Base-by-base conservation (phyloP, 2,113 vertebrate genomes). In the Dendrocopos noguchii region DNA sequence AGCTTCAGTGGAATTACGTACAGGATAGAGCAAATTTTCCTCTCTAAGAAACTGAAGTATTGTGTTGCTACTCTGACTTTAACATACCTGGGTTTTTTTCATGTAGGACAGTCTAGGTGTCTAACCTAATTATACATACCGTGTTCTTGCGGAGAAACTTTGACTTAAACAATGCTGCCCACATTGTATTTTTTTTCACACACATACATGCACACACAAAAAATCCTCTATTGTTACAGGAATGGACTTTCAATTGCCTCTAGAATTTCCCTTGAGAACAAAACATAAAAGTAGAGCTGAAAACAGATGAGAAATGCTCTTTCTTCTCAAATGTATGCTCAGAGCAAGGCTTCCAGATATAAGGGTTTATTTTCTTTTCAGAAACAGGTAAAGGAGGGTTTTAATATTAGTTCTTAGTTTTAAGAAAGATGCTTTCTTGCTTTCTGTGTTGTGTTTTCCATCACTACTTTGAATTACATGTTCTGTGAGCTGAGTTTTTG, bases 221-320 rank as follows among this genome's bases (percentile, higher is more conserved):
- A 70, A 10, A 1, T 11, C 17, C 28, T 39, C 19, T 60, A 7
- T 80, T 94, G 34, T 59, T 92, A 44, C 25, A 78, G 61, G 44
- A 93, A 80, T n/a, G 76, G 72, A 47, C 79, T 80, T 89, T 28
- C 7, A 56, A n/a, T 87, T 83, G 68, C 64, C 56, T 89, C 33
- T 52, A 57, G 33, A 80, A 89, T 85, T 87, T 85, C 72, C 72
- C 72, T 77, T 71, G 89, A 89, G 67, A 78, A 39, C 15, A 78
- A 56, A 82, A 47, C 33, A 33, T 31, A 47, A 33, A 87, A 87
- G 25, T 53, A 59, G 52, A 84, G 36, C 25, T 91, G 68, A 71
- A 94, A 87, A 52, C 39, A 78, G 10, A 80, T 36, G 53, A 90
- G 65, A 87, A 87, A 80, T 90, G 33, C 27, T 84, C 59, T 81